These are phyloP conservation scores for Zaprionus tsacasi DNA, from an alignment of 1,140 invertebrate species.

Conservation along the genomic window DNA sequence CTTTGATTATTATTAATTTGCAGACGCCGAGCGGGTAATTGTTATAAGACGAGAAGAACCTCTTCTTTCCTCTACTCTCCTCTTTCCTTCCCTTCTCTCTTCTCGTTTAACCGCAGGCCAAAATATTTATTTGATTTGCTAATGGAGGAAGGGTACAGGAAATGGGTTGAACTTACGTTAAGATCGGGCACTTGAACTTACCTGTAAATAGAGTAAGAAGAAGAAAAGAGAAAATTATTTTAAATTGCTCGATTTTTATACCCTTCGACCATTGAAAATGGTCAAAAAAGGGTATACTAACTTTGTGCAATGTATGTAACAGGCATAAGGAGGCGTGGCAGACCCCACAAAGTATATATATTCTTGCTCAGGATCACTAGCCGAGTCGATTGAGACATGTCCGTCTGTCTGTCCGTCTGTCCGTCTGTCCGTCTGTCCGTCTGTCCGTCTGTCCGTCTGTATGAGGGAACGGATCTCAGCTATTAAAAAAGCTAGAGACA, in stretches of 20 bases:
- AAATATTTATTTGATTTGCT: constrained; percentile 77
- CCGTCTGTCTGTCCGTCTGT: no score
- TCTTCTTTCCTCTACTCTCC: not conserved
- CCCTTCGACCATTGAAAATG: no score
- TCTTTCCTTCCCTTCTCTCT: not conserved
- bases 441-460: no score
- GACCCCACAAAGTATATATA: no score
- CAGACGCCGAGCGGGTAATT: constrained; percentile 62
- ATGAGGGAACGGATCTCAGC: no score
- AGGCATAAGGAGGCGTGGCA: no score
- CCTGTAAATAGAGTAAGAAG: constrained; percentile 57
- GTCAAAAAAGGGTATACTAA: no score
- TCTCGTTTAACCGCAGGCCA: constrained; percentile 51
- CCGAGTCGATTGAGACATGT: no score
- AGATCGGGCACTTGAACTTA: constrained; percentile 54
- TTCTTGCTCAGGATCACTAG: no score
- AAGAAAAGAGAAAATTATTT: constrained; percentile 55
- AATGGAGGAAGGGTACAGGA: constrained; percentile 68
- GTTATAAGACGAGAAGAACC: constrained; percentile 33
- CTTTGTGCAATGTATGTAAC: no score
- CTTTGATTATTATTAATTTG: constrained; percentile 82
- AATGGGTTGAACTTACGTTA: constrained; percentile 45
- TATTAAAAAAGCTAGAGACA: no score
- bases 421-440: no score
- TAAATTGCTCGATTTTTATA: constrained; percentile 37